Evolutionary conservation across 2,888 invertebrate species (phyloP), one percentile per base, ranked within the genome.

Genomic region (Peribatodes rhomboidaria): DNA sequence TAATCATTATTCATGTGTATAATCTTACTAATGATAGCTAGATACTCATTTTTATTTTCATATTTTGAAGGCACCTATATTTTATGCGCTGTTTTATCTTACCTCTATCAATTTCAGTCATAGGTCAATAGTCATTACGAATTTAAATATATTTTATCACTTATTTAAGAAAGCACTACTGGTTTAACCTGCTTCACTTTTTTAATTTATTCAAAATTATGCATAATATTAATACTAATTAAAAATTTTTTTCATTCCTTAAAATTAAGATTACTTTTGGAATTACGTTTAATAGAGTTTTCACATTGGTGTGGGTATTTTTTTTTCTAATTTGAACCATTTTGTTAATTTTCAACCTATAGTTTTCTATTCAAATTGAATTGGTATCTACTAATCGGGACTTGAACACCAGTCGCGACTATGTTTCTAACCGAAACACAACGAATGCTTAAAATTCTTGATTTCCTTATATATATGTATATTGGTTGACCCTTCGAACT

Each of bases 61-160:
- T 47, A 50, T 64, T 59, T 52, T 54, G 42, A 64, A 59, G 33
- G 49, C 47, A 57, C 52, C 27, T 37, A 50, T 61, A 52, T 57
- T 63, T 63, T 57, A 68, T 58, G 50, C 56, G 37, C 57, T 71
- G 69, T 72, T 71, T 72, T 70, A 75, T 73, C 57, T 67, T 66
- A 65, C 52, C 61, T 75, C 57, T 75, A 77, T 74, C 69, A 71
- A 71, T 69, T 71, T 73, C 72, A 72, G 78, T 76, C 78, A 75
- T 72, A 80, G 79, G 77, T 79, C 75, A 78, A 76, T 77, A 73
- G 76, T 77, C 71, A 78, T 74, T 73, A 73, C 68, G 65, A 77
- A 75, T 79, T 79, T 77, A 72, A 77, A 76, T 78, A 71, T 74
- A 71, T 72, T 77, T 78, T 76, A 78, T 79, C 66, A 74, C 79